Evolutionary conservation across 2,113 vertebrate species (phyloP), one percentile per base, ranked within the genome.

Genomic region (Sander lucioperca): DNA sequence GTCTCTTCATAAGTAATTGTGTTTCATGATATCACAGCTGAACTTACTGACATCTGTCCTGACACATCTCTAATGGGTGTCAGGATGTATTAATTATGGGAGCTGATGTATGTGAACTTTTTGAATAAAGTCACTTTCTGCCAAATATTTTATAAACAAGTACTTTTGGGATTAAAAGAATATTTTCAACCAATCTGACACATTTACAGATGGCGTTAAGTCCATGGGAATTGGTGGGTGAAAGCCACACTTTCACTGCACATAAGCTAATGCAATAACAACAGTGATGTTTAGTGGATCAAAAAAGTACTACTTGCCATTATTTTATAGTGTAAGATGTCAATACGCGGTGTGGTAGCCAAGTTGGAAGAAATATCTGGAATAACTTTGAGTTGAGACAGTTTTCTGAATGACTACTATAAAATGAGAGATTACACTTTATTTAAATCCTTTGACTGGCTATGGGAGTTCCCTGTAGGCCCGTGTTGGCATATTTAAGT

Each of bases 21-120:
- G 13, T 77, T 80, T 88, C 56, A 68, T 39, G 19, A 58, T 7
- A 72, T 69, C 11, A 43, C 25, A 53, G 53, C 77, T 70, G 30
- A 87, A 86, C 71, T 77, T 66, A n/a, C 39, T 54, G 78, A 83
- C 65, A 47, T 70, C 74, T 76, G 76, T 77, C 70, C 69, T 27
- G 50, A 80, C 82, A 79, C 65, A 84, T 70, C 18, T 83, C n/a
- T 53, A 56, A 54, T 8, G 16, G 33, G 11, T 73, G 14, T 62
- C 47, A 69, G 36, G 47, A 43, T 64, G 13, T 43, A 82, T 75
- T 73, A 54, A 66, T 66, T 21, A 45, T 9, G 43, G 21, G 76
- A 21, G 45, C 53, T 68, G 66, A 50, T 57, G n/a, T 21, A 30
- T 33, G n/a, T 50, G 4, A 82, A 75, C 65, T 61, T 83, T 70